Percentiles rank a stretch among this genome's conserved stretches.
These are phyloP conservation scores for Pterostichus niger DNA, from an alignment of 2,888 invertebrate genomes.

Conservation along the genomic window DNA sequence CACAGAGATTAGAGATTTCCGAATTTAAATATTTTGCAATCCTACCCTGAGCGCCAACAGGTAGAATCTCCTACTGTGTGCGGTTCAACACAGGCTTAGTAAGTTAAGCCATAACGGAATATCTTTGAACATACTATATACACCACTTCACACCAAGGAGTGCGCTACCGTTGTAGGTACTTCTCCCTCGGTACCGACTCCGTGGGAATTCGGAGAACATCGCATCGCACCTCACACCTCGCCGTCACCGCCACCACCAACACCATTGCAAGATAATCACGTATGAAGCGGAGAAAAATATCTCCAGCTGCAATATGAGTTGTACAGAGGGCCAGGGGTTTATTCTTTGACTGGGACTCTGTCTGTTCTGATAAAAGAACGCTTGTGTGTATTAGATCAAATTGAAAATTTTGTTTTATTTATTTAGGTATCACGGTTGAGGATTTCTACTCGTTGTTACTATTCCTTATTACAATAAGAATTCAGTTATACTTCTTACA, in stretches of 20 bases:
- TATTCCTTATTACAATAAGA: too few relatives aligned
- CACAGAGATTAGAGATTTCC: too few relatives aligned
- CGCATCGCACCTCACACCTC: background rate
- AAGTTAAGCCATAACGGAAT: too few relatives aligned
- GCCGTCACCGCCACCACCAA: background rate
- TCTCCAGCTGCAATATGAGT: slow-evolving; percentile 35
- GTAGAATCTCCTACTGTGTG: too few relatives aligned
- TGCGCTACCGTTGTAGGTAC: background rate
- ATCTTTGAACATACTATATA: too few relatives aligned
- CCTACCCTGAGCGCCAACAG: too few relatives aligned
- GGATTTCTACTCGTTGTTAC: slow-evolving; percentile 1
- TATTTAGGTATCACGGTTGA: slow-evolving; percentile 17
- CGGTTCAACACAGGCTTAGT: too few relatives aligned
- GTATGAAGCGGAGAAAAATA: background rate
- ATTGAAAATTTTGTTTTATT: slow-evolving; percentile 35
- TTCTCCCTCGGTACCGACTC: slow-evolving; percentile 5
- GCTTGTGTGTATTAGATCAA: slow-evolving; percentile 17
- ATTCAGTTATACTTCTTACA: too few relatives aligned
- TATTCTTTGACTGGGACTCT: slow-evolving; percentile 1
- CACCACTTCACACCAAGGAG: slow-evolving; percentile 11
- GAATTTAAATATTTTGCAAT: too few relatives aligned
- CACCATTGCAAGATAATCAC: slow-evolving; percentile 11
- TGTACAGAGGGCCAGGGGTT: background rate
- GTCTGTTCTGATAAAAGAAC: slow-evolving; percentile 7
- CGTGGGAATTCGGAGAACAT: slow-evolving; percentile 43